Conservation (phyloP, 2,797 vertebrate species). For the Carcharodon carcharias region DNA sequence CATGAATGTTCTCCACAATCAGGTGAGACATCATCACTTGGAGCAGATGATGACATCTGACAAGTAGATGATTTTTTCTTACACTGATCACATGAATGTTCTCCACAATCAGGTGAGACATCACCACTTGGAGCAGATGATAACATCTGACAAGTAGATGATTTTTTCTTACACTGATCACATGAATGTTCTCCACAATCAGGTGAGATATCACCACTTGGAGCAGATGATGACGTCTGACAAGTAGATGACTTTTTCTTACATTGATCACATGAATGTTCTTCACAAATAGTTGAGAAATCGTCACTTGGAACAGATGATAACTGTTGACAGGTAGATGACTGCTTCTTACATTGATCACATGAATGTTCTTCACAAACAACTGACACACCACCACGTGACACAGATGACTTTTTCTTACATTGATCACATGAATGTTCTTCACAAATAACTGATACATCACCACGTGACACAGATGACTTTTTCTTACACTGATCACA, state of each 20-base stretch:
- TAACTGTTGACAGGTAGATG: background rate
- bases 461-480: background rate
- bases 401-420: background rate
- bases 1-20: background rate
- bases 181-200: background rate
- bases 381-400: background rate
- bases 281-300: too few species aligned
- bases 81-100: slow-evolving; percentile 3
- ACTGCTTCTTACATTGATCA: slow-evolving; percentile 1
- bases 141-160: background rate
- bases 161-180: background rate
- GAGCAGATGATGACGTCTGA: background rate
- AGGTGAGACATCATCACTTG: background rate
- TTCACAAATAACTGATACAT: background rate
- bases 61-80: background rate
- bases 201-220: background rate
- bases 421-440: background rate
- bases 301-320: background rate
- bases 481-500: background rate
- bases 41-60: background rate
- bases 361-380: slow-evolving; percentile 15
- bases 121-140: background rate
- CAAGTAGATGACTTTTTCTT: background rate
- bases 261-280: slow-evolving; percentile 12
- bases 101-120: background rate